Evolutionary conservation across 37 sponge, comb jelly and placozoan genomes (phyloP).

Genomic region (Spongilla lacustris): DNA sequence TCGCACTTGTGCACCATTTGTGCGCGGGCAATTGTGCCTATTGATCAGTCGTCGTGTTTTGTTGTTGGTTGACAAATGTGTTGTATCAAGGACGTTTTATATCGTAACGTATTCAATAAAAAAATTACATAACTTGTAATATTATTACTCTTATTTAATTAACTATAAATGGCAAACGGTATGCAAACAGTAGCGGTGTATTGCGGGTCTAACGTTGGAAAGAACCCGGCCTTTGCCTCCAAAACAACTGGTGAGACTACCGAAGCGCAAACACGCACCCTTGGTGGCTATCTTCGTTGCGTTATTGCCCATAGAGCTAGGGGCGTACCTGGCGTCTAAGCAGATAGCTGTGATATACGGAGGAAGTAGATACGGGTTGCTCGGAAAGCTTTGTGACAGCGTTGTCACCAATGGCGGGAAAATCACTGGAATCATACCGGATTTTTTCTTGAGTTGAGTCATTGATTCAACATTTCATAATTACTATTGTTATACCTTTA

Average conservation of each 20-base stretch:
- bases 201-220: constrained; percentile 26
- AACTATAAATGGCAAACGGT: background rate
- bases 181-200: constrained; percentile 43
- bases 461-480: background rate
- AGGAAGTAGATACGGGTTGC: constrained; percentile 54
- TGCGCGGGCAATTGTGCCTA: too few relatives aligned
- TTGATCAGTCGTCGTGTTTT: too few relatives aligned
- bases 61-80: too few relatives aligned
- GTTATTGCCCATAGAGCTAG: constrained; percentile 55
- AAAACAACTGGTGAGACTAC: constrained; percentile 36
- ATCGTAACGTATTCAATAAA: too few relatives aligned
- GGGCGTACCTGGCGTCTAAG: constrained; percentile 19
- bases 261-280: background rate
- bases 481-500: background rate
- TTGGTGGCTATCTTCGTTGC: too few relatives aligned
- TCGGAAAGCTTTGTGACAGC: constrained; percentile 45
- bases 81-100: too few relatives aligned
- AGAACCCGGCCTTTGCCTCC: constrained; percentile 17
- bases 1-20: too few relatives aligned
- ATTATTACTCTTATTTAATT: too few relatives aligned
- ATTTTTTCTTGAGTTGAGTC: constrained; percentile 54
- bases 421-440: constrained; percentile 58
- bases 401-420: constrained; percentile 38
- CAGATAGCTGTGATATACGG: constrained; percentile 50
- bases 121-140: too few relatives aligned